phyloP scores from a whole-genome alignment of 1,140 invertebrate species.

The Tetramorium parvispinum region DNA sequence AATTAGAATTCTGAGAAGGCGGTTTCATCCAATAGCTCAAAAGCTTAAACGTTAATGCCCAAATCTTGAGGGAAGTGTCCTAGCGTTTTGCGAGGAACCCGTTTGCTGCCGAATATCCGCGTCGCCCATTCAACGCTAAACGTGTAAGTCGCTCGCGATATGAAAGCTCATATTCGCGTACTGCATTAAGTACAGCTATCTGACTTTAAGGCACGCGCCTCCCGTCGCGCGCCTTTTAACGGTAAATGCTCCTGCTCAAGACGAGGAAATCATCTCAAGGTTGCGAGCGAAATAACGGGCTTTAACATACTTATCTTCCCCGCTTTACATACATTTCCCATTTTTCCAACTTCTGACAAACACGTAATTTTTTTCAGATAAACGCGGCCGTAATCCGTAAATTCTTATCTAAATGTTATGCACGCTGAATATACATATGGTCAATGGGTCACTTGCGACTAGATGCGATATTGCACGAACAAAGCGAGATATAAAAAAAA shows the following conservation, averaged over 20 bases:
- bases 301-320: constrained; percentile 23
- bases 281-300: background rate
- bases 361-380: background rate
- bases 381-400: background rate
- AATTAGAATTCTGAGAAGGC: constrained; percentile 18
- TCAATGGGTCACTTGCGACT: background rate
- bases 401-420: background rate
- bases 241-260: background rate
- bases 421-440: background rate
- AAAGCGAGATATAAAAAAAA: background rate
- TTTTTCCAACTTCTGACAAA: background rate
- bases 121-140: background rate
- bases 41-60: background rate
- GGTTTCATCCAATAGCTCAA: background rate
- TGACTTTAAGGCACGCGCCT: background rate
- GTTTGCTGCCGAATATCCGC: background rate
- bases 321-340: constrained; percentile 5
- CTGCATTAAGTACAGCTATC: background rate
- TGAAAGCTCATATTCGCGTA: constrained; percentile 17
- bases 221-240: background rate
- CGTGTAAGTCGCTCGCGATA: background rate
- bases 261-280: constrained; percentile 25
- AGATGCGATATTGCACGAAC: background rate
- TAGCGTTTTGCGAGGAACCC: background rate
- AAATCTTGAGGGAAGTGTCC: background rate